phyloP scores from a whole-genome alignment of 1,140 invertebrate genomes.

The Aphaenogaster rudis region DNA sequence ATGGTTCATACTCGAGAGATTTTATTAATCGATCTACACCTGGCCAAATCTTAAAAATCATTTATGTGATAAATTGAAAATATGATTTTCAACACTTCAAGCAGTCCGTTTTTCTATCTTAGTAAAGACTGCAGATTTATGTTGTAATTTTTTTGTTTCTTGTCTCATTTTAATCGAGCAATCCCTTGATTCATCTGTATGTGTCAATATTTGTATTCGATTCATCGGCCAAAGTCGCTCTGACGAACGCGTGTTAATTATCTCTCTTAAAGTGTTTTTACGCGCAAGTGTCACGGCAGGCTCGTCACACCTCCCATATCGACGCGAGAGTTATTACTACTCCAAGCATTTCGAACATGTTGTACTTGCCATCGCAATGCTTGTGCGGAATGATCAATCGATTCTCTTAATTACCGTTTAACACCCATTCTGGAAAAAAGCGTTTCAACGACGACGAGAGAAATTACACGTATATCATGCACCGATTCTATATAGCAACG shows the following conservation, averaged over 20 bases:
- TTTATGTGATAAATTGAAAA: background rate
- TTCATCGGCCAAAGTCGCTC: conserved; percentile 47
- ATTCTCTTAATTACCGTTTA: conserved; percentile 69
- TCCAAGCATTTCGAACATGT: conserved; percentile 47
- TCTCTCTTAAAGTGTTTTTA: conserved; percentile 79
- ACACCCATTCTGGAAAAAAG: conserved; percentile 43
- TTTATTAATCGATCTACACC: background rate
- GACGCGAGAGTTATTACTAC: conserved; percentile 75
- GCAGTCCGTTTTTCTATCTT: background rate
- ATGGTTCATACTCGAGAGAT: background rate
- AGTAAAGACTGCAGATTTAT: background rate
- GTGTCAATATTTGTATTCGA: conserved; percentile 62
- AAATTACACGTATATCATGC: background rate
- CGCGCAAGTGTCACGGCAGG: conserved; percentile 35
- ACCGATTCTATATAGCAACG: background rate
- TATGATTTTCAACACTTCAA: background rate
- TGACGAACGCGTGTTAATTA: conserved; percentile 81
- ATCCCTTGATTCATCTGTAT: background rate
- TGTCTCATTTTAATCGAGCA: conserved; percentile 40
- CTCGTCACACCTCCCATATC: conserved; percentile 71
- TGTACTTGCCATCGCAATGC: conserved; percentile 58
- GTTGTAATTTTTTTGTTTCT: background rate
- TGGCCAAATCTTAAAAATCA: background rate
- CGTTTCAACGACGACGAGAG: conserved; percentile 26
- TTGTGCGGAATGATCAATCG: conserved; percentile 71